Evolutionary conservation across 1,140 invertebrate genomes (phyloP).

Genomic region (Lordiphosa collinella): DNA sequence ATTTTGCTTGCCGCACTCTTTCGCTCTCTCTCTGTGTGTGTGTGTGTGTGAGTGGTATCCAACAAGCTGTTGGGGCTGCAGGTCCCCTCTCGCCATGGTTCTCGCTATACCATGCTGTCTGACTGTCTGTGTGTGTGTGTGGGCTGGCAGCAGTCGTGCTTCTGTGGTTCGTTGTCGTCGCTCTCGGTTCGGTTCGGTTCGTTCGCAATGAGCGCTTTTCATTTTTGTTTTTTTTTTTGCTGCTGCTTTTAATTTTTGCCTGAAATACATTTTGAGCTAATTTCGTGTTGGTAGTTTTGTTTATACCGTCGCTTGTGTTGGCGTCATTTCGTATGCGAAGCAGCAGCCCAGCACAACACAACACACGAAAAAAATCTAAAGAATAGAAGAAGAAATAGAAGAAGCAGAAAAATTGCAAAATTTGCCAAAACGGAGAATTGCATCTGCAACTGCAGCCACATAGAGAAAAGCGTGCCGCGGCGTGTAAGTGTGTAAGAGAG

Average conservation of each 20-base stretch:
- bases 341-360: slow-evolving; percentile 49
- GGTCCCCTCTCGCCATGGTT: not conserved
- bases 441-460: slow-evolving; percentile 3
- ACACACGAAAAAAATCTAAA: not conserved
- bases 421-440: not conserved
- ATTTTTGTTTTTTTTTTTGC: slow-evolving; percentile 6
- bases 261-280: slow-evolving; percentile 67
- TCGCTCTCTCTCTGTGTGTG: slow-evolving; percentile 1
- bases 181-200: slow-evolving; percentile 1
- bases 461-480: too few species aligned
- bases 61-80: slow-evolving; percentile 39
- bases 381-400: not conserved
- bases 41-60: slow-evolving; percentile 14
- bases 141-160: slow-evolving; percentile 17
- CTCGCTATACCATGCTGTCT: not conserved
- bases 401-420: too few species aligned
- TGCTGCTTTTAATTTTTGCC: slow-evolving; percentile 58
- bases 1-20: slow-evolving; percentile 11
- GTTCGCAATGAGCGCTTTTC: slow-evolving; percentile 52
- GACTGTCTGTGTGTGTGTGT: not conserved
- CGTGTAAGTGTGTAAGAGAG: too few species aligned
- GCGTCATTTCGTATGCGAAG: slow-evolving; percentile 64
- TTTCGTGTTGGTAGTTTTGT: slow-evolving; percentile 66
- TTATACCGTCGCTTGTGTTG: slow-evolving; percentile 66
- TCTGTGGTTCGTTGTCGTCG: slow-evolving; percentile 2